A percentile compares a stretch with the other conserved stretches of the same genome.
phyloP scores from a whole-genome alignment of 2,888 invertebrate species.

The Carterocephalus palaemon region DNA sequence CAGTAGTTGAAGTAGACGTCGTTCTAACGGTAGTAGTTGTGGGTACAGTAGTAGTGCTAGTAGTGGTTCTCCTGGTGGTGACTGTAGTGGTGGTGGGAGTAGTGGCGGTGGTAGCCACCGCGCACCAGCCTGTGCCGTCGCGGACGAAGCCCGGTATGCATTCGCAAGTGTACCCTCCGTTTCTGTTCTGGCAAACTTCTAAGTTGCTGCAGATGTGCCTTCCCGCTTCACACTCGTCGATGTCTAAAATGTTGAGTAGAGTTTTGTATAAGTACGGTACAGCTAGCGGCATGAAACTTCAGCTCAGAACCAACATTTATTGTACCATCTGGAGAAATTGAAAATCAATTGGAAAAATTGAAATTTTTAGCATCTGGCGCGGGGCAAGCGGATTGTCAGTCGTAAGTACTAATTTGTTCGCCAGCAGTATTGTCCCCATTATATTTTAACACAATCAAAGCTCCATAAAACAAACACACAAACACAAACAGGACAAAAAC shows the following conservation, averaged over 20 bases:
- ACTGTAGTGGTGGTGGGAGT: constrained; percentile 29
- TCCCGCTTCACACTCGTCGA: constrained; percentile 84
- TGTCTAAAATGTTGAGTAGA: constrained; percentile 71
- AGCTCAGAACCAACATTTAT: no score
- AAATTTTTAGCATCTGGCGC: no score
- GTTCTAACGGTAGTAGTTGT: constrained; percentile 33
- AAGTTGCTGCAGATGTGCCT: constrained; percentile 67
- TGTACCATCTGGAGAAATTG: no score
- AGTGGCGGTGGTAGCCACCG: constrained; percentile 29
- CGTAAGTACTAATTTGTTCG: no score
- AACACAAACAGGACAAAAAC: no score
- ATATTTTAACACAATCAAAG: no score
- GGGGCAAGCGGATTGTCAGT: no score
- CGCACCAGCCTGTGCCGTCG: constrained; percentile 74
- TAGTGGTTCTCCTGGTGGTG: constrained; percentile 37
- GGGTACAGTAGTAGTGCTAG: constrained; percentile 32
- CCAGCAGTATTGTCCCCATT: no score
- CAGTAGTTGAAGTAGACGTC: constrained; percentile 33
- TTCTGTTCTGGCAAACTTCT: constrained; percentile 86
- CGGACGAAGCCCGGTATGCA: constrained; percentile 88
- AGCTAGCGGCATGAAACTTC: no score
- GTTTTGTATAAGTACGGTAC: no score
- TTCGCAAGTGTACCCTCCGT: constrained; percentile 89
- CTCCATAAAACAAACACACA: no score
- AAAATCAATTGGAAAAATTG: no score